Evolutionary conservation across 2,797 vertebrate species (phyloP), one percentile per base, ranked within the genome.

Genomic region (Rhodeus uyekii): DNA sequence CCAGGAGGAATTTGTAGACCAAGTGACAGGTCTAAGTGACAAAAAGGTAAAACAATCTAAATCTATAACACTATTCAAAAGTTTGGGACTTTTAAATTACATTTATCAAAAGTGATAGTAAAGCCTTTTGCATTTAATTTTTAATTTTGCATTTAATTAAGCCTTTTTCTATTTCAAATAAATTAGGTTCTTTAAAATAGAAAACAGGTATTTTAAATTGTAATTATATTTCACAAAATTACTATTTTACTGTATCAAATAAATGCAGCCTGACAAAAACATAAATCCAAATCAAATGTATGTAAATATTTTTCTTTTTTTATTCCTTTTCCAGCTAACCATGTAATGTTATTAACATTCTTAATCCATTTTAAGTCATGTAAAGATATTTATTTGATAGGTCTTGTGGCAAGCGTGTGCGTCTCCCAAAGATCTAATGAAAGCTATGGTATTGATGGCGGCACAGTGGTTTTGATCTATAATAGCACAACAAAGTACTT

Each of bases 1-100:
- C 90, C 98, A 99, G 89, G 98, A 99, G 89, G 98, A 99, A 88
- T 99, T 99, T 88, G 97, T 99, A 5, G 98, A 99, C 92, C 97
- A 99, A 87, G 98, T 99, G 90, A 99, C 98, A 0, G 98, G 98
- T 32, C 96, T 99, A 69, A 98, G 97, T 34, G 98, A 99, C 91
- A 99, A 98, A 83, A 99, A 99, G 97, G 98, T 99, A 92, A 73
- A 90, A 39, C 1, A 2, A 63, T 12, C 58, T 32, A 12, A 18
- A 24, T 24, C 2, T 1, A 67, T 27, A 38, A 2, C 19, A 53
- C 19, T 8, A 10, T 60, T 58, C n/a, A 53, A 13, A 39, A 13
- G 14, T n/a, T 48, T 50, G 24, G 39, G 13, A 8, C 3, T 19
- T 69, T 29, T 68, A 14, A 71, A 12, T 46, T 19, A 22, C 14